Conservation (phyloP, 2,113 vertebrate species). For the Brienomyrus longianalis region DNA sequence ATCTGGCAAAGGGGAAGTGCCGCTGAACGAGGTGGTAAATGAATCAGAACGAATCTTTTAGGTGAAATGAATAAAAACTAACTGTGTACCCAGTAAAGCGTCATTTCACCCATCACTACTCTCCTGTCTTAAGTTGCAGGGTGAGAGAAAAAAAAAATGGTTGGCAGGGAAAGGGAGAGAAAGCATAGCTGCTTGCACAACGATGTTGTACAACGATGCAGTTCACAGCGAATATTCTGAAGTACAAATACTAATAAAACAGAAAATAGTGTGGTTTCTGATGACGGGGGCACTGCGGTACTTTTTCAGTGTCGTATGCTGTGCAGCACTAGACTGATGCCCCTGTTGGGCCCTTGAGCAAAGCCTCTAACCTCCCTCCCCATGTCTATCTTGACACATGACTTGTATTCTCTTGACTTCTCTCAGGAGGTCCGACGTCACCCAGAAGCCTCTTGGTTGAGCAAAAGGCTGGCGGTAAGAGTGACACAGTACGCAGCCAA, state of each 20-base stretch:
- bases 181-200: neutral
- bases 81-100: neutral
- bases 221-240: neutral
- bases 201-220: neutral
- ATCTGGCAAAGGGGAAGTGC: neutral
- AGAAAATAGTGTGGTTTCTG: neutral
- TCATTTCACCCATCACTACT: neutral
- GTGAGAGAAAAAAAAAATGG: too few relatives aligned
- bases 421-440: slow-evolving; percentile 65
- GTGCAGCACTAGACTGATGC: neutral
- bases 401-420: neutral
- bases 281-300: neutral
- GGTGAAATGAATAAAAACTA: neutral
- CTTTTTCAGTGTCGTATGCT: neutral
- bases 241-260: neutral
- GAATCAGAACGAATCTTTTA: neutral
- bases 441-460: slow-evolving; percentile 49
- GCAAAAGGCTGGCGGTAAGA: slow-evolving; percentile 54
- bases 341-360: neutral
- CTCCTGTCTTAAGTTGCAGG: neutral
- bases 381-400: neutral
- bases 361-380: neutral
- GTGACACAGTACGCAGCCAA: neutral
- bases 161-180: neutral
- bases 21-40: neutral